Conservation (phyloP, 2,113 vertebrate genomes). For the Neolamprologus longior region DNA sequence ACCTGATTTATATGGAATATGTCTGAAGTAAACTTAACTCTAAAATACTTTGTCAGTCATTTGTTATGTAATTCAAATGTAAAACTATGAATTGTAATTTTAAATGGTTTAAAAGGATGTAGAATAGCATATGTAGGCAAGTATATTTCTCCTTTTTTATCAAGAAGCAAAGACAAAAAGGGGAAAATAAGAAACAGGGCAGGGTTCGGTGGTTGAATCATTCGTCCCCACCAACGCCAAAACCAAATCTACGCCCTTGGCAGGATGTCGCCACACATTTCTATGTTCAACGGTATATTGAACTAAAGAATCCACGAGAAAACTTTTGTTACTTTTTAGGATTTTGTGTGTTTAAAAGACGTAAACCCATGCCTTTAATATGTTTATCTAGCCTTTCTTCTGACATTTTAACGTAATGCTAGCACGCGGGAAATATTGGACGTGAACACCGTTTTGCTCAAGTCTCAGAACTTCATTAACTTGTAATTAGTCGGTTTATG, state of each 20-base stretch:
- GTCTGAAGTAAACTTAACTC: too few species aligned
- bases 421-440: background rate
- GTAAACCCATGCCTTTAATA: accelerated
- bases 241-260: background rate
- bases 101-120: too few species aligned
- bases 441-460: background rate
- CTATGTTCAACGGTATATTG: background rate
- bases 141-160: too few species aligned
- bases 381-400: background rate
- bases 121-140: too few species aligned
- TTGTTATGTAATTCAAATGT: too few species aligned
- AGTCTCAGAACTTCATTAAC: background rate
- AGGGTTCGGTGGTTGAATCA: too few species aligned
- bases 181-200: too few species aligned
- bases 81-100: too few species aligned
- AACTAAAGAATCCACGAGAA: background rate
- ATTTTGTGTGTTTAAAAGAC: background rate
- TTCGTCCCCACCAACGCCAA: too few species aligned
- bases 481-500: background rate
- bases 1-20: too few species aligned
- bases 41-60: too few species aligned
- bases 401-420: background rate
- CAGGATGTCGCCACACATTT: background rate
- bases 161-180: too few species aligned
- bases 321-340: background rate